Evolutionary conservation across 2,113 vertebrate species (phyloP), one percentile per base, ranked within the genome.

Genomic region (Lates calcarifer): DNA sequence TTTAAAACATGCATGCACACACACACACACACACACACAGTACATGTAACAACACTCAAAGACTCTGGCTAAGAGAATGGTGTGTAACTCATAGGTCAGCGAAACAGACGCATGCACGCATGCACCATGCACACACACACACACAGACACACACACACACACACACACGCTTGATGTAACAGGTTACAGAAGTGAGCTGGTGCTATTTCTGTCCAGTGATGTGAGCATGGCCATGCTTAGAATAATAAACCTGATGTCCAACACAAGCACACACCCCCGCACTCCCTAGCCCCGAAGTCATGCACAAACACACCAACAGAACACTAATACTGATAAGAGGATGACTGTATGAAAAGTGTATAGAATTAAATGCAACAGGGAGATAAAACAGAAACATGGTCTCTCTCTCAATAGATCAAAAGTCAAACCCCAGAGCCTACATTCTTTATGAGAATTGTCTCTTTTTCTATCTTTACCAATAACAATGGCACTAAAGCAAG

Each of bases 171-270:
- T 53, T 33, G 26, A 69, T 74, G 83, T 79, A 70, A 70, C 56
- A 81, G 70, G 79, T 78, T 58, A 68, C 24, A 49, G 24, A 83
- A 61, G 10, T 45, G 79, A 74, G 53, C 61, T 9, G 28, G 11
- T 84, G 56, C 58, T 61, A 80, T 73, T 85, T 89, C 53, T 58
- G 80, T 33, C 49, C 75, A 65, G 43, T 24, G 72, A 68, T 66
- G 64, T 18, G 43, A 81, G 62, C 47, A 9, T 5, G 31, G n/a
- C 57, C 55, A 65, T 17, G 64, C 70, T 74, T 58, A 61, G 60
- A 79, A 77, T 70, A 82, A 78, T 70, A 67, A 73, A 84, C 22
- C 20, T 15, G 12, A 79, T 64, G 56, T 71, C 41, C 57, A 71
- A 71, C 31, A 68, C 33, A 79, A 68, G 45, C 63, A 18, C 60